A percentile compares a stretch with the other conserved stretches of the same genome.
Evolutionary conservation across 2,888 invertebrate genomes (phyloP).

Genomic region (Sminthurides aquaticus): DNA sequence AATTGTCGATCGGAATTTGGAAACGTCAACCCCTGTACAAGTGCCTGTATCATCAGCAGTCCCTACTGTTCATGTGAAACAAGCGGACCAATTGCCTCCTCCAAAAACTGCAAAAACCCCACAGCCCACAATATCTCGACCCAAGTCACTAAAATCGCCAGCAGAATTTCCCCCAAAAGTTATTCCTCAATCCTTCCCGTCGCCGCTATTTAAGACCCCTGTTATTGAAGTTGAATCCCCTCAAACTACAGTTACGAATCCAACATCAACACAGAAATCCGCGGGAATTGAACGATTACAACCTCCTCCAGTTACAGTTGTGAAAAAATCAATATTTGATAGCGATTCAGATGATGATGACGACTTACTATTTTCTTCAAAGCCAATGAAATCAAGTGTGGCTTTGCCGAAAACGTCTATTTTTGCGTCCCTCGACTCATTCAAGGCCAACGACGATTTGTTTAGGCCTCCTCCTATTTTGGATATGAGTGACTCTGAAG

Average conservation of each 20-base stretch:
- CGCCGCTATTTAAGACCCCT: no score
- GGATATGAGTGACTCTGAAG: background rate
- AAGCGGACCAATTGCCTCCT: no score
- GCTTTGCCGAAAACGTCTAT: background rate
- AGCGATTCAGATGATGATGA: constrained; percentile 5
- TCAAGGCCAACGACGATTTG: background rate
- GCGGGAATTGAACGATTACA: constrained; percentile 1
- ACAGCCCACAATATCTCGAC: no score
- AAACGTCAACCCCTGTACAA: no score
- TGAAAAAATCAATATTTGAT: constrained; percentile 10
- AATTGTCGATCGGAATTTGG: background rate
- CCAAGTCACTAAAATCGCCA: no score
- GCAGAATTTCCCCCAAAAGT: no score
- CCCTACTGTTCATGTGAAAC: no score
- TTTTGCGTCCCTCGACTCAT: background rate
- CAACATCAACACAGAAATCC: background rate
- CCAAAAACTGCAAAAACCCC: no score
- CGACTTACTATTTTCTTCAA: background rate
- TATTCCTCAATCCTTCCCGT: no score
- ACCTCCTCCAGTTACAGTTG: background rate
- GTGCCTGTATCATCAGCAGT: no score
- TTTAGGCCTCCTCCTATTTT: background rate
- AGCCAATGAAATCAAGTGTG: background rate
- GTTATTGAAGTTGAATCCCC: no score
- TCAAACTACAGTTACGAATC: background rate